These are phyloP conservation scores for Anadara kagoshimensis DNA, from an alignment of 1,140 invertebrate species.

Conservation along the genomic window DNA sequence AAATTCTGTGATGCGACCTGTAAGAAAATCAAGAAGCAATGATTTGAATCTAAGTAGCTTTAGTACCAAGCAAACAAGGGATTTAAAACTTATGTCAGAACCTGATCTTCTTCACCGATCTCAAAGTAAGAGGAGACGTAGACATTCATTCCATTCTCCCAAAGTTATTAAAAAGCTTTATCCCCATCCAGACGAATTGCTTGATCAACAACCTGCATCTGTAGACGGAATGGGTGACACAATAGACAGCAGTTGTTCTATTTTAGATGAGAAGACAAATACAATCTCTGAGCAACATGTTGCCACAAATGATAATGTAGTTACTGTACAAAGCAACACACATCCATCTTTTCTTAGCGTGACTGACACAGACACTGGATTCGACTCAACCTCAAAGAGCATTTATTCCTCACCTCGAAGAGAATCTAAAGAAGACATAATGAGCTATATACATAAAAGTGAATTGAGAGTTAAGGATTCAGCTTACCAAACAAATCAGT, in stretches of 20 bases:
- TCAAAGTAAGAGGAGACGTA: background rate
- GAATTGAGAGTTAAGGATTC: conserved; percentile 42
- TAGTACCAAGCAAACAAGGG: conserved; percentile 29
- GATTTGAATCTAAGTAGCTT: conserved; percentile 34
- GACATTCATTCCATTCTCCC: conserved; percentile 16
- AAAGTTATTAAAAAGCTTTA: too few species aligned
- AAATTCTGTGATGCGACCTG: conserved; percentile 12
- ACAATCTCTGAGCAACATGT: background rate
- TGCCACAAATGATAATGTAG: background rate
- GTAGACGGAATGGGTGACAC: too few species aligned
- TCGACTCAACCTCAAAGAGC: conserved; percentile 47
- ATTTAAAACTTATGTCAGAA: conserved; percentile 27
- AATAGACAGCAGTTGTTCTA: too few species aligned
- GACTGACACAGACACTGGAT: conserved; percentile 45
- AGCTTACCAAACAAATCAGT: conserved; percentile 58
- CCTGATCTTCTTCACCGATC: background rate
- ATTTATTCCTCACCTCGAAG: conserved; percentile 19
- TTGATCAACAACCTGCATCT: too few species aligned
- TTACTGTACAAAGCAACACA: background rate
- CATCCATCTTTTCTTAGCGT: conserved; percentile 7
- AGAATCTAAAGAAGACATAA: conserved; percentile 1
- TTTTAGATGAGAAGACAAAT: too few species aligned
- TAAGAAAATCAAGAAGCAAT: conserved; percentile 37
- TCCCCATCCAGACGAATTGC: too few species aligned
- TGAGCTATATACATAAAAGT: background rate